A percentile compares a stretch with the other conserved stretches of the same genome.
These are phyloP conservation scores for Tuta absoluta DNA, from an alignment of 2,888 invertebrate genomes.

Conservation along the genomic window DNA sequence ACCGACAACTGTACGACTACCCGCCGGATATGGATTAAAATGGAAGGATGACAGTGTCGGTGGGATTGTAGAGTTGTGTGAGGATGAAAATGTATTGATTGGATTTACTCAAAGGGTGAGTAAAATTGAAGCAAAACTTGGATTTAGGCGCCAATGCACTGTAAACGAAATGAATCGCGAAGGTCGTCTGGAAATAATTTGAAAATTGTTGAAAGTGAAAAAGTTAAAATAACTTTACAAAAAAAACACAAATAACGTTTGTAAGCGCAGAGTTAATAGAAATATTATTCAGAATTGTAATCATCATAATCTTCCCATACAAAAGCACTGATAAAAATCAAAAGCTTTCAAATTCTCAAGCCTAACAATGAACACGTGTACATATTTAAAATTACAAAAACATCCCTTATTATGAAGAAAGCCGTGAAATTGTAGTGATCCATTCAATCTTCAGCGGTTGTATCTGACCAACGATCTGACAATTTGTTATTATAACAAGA, in stretches of 20 bases:
- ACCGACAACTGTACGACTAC: constrained; percentile 12
- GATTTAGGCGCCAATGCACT: neutral
- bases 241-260: too few relatives aligned
- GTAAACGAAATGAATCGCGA: neutral
- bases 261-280: neutral
- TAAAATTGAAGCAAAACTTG: neutral
- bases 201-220: too few relatives aligned
- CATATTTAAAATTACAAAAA: constrained; percentile 4
- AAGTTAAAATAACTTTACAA: too few relatives aligned
- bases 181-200: neutral
- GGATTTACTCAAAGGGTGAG: neutral
- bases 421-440: constrained; percentile 51
- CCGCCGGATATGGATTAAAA: neutral
- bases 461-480: constrained; percentile 44
- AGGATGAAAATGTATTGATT: neutral
- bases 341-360: constrained; percentile 13
- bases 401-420: constrained; percentile 26
- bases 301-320: constrained; percentile 3
- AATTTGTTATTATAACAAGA: constrained; percentile 49
- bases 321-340: neutral
- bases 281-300: neutral
- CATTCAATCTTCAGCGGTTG: constrained; percentile 38
- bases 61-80: constrained; percentile 3
- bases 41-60: constrained; percentile 1
- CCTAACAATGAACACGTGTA: constrained; percentile 6